Conservation (phyloP, 1,140 invertebrate species). For the Eciton burchellii region DNA sequence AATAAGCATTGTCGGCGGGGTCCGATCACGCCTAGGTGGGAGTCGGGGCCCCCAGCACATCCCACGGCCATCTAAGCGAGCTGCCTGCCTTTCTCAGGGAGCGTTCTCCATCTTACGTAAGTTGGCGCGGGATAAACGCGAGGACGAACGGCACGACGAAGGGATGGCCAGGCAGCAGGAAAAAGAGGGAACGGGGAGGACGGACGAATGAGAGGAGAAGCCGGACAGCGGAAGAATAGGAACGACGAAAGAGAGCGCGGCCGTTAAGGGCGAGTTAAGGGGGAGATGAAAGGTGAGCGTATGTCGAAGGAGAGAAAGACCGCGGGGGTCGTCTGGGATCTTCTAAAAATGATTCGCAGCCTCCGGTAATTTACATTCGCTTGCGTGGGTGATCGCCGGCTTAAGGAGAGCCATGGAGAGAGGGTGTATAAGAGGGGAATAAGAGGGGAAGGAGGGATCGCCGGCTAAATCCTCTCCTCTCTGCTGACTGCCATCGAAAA, state of each 20-base stretch:
- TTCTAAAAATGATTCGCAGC: constrained; percentile 85
- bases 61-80: constrained; percentile 83
- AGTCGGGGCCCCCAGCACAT: constrained; percentile 81
- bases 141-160: constrained; percentile 25
- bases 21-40: constrained; percentile 76
- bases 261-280: neutral
- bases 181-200: constrained; percentile 51
- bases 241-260: neutral
- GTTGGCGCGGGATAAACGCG: constrained; percentile 40
- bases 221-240: constrained; percentile 56
- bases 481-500: constrained; percentile 81
- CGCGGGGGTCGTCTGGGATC: constrained; percentile 74
- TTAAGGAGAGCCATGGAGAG: constrained; percentile 44
- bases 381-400: constrained; percentile 84
- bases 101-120: constrained; percentile 71
- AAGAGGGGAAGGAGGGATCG: constrained; percentile 40
- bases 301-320: constrained; percentile 67
- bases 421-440: neutral
- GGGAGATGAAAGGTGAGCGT: constrained; percentile 52
- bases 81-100: constrained; percentile 80
- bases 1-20: constrained; percentile 81
- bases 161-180: constrained; percentile 31
- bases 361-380: constrained; percentile 81
- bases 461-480: constrained; percentile 70
- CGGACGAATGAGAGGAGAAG: constrained; percentile 47